Conservation (phyloP, 2,888 invertebrate species). For the Polylopha cassiicola region DNA sequence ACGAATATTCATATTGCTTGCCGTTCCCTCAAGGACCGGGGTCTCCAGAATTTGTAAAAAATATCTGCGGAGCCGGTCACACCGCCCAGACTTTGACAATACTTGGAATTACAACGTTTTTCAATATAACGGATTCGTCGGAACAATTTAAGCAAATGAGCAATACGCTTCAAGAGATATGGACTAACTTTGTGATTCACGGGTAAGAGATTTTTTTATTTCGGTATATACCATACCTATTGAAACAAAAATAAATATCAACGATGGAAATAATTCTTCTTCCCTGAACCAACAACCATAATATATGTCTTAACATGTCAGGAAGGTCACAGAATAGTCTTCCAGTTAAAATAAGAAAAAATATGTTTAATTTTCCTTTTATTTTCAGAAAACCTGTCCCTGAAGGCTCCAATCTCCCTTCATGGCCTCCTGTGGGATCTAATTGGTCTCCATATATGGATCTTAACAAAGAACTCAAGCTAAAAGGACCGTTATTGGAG, state of each 20-base stretch:
- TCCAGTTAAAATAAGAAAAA: constrained; percentile 2
- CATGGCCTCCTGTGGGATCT: constrained; percentile 36
- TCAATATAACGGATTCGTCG: constrained; percentile 14
- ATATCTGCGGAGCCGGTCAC: constrained; percentile 37
- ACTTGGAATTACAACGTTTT: constrained; percentile 17
- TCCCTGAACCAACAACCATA: no score
- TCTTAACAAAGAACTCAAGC: constrained; percentile 26
- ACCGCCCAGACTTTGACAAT: constrained; percentile 33
- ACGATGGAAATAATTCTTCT: no score
- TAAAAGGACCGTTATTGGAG: constrained; percentile 18
- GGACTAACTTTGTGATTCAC: constrained; percentile 42
- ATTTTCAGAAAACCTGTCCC: constrained; percentile 39
- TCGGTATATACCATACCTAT: no score
- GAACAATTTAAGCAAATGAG: constrained; percentile 30
- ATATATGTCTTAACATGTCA: no score
- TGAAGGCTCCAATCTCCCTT: constrained; percentile 28
- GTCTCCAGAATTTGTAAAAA: constrained; percentile 30
- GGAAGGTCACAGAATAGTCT: neutral
- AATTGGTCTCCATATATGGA: constrained; percentile 38
- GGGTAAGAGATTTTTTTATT: no score
- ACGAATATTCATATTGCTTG: constrained; percentile 38
- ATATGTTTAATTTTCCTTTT: no score
- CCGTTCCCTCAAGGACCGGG: constrained; percentile 26
- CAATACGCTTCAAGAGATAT: constrained; percentile 31
- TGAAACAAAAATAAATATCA: no score